Conservation (phyloP, 2,113 vertebrate genomes). For the Gallinago media region DNA sequence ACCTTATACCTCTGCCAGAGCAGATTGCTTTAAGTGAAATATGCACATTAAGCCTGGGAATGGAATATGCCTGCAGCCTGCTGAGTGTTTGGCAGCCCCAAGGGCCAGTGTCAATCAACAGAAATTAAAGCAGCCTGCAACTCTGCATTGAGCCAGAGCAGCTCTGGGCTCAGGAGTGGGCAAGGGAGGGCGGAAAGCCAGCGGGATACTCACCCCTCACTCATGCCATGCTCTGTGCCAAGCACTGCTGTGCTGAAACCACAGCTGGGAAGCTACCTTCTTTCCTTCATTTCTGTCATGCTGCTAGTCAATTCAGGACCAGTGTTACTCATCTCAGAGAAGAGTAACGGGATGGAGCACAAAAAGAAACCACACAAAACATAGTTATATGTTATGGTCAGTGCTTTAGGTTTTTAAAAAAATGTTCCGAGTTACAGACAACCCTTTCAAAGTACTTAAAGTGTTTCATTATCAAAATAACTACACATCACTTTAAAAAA, state of each 20-base stretch:
- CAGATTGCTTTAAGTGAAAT: background rate
- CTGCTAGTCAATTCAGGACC: background rate
- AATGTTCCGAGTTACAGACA: background rate
- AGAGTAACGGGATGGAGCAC: background rate
- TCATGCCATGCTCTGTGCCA: background rate
- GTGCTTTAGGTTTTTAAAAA: background rate
- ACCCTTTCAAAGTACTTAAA: background rate
- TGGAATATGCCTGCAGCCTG: background rate
- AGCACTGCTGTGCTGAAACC: background rate
- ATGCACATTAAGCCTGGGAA: background rate
- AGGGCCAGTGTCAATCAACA: background rate
- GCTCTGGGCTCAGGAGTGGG: background rate
- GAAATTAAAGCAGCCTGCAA: background rate
- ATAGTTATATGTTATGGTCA: background rate
- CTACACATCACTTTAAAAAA: background rate
- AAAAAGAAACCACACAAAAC: background rate
- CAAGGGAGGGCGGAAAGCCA: background rate
- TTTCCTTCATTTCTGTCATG: background rate
- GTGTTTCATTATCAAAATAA: slow-evolving; percentile 5
- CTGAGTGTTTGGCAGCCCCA: background rate
- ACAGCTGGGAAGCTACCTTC: background rate
- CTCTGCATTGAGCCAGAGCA: background rate
- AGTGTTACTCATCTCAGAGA: background rate
- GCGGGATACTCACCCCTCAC: background rate
- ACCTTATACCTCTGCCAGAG: background rate